Evolutionary conservation across 1,140 invertebrate species (phyloP).

Genomic region (Micrasema minimum): DNA sequence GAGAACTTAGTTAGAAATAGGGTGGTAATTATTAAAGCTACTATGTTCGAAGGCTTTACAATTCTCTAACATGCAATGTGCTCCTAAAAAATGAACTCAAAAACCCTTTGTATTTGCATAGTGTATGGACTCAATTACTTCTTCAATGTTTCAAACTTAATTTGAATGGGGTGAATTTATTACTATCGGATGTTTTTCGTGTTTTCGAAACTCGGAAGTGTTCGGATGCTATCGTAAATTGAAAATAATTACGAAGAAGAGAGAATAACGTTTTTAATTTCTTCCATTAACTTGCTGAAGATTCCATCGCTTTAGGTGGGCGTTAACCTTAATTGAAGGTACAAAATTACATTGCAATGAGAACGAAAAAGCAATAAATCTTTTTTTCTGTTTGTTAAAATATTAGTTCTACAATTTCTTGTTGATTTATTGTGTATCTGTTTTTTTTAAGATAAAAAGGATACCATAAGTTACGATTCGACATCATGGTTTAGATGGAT

Average conservation of each 20-base stretch:
- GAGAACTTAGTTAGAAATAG: slow-evolving; percentile 8
- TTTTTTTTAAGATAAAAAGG: no score
- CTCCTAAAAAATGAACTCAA: slow-evolving; percentile 34
- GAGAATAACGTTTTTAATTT: slow-evolving; percentile 34
- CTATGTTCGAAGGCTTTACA: slow-evolving; percentile 41
- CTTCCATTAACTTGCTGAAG: slow-evolving; percentile 19
- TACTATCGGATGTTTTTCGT: slow-evolving; percentile 46
- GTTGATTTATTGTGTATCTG: no score
- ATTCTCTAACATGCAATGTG: slow-evolving; percentile 38
- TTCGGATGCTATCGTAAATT: slow-evolving; percentile 48
- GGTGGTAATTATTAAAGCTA: slow-evolving; percentile 25
- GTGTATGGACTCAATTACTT: slow-evolving; percentile 47
- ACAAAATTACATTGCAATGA: no score
- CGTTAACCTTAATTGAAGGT: slow-evolving; percentile 26
- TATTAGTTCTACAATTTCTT: no score
- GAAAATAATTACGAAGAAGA: slow-evolving; percentile 42
- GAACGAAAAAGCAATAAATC: no score
- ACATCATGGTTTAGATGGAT: no score
- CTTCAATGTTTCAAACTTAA: slow-evolving; percentile 40
- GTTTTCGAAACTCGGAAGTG: slow-evolving; percentile 44
- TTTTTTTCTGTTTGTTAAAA: no score
- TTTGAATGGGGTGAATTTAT: slow-evolving; percentile 46
- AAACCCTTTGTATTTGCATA: slow-evolving; percentile 45
- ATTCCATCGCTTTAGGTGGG: slow-evolving; percentile 24
- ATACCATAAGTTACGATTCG: no score